Conservation (phyloP, 2,888 invertebrate species). For the Adelphocoris suturalis region DNA sequence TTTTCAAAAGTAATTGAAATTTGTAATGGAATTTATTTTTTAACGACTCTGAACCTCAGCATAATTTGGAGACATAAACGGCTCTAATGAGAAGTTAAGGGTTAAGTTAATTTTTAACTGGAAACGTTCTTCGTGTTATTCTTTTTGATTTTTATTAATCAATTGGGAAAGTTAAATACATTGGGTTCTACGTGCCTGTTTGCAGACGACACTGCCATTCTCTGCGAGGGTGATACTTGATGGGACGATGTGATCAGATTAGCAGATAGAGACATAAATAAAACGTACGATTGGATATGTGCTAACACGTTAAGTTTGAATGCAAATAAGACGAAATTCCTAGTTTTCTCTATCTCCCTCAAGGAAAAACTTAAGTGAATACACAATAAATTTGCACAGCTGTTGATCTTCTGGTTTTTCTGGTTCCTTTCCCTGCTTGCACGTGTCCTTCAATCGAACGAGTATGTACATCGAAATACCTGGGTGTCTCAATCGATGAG, state of each 20-base stretch:
- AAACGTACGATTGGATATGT: background rate
- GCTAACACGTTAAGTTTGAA: conserved; percentile 30
- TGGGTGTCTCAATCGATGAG: background rate
- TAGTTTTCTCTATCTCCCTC: background rate
- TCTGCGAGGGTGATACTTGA: too few species aligned
- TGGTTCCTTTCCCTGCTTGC: background rate
- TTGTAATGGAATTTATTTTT: too few species aligned
- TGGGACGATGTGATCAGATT: background rate
- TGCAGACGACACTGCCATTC: too few species aligned
- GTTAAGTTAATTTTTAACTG: too few species aligned
- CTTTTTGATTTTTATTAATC: too few species aligned
- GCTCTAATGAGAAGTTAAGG: too few species aligned
- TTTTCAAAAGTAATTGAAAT: too few species aligned
- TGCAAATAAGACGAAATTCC: background rate
- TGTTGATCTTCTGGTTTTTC: background rate
- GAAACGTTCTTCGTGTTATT: too few species aligned
- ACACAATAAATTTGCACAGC: background rate
- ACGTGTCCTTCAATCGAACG: conserved; percentile 22
- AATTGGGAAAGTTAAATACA: too few species aligned
- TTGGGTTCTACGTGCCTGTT: too few species aligned
- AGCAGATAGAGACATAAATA: conserved; percentile 7
- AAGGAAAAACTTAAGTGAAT: background rate
- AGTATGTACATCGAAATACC: background rate
- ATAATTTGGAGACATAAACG: too few species aligned
- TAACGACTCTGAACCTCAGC: too few species aligned